Evolutionary conservation across 2,888 invertebrate genomes (phyloP).

Genomic region (Coelogynopora nodosa): DNA sequence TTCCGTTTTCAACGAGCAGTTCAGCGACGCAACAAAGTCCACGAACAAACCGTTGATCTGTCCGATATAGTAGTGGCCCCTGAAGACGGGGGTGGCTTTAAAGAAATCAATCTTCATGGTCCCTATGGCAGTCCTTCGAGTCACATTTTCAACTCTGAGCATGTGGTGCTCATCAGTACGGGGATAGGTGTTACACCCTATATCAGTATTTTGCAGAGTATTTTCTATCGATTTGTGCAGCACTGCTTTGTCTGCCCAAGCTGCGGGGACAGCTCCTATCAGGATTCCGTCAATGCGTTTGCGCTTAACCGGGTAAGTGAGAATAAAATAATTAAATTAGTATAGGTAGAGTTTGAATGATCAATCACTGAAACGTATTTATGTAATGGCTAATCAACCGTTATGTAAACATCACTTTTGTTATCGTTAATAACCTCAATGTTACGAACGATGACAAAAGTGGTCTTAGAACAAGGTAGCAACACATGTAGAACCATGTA

Average conservation of each 20-base stretch:
- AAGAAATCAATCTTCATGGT: background rate
- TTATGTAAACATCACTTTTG: no score
- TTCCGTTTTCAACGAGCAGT: background rate
- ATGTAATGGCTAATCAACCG: no score
- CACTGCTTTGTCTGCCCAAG: background rate
- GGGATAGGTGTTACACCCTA: conserved; percentile 95
- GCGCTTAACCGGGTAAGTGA: background rate
- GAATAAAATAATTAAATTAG: no score
- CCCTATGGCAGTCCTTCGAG: conserved; percentile 64
- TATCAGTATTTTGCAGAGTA: conserved; percentile 85
- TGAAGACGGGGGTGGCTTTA: background rate
- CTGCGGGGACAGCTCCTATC: background rate
- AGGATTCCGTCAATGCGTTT: background rate
- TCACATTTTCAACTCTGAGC: conserved; percentile 87
- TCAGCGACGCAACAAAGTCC: background rate
- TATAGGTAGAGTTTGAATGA: no score
- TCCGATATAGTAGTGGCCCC: background rate
- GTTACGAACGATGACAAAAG: no score
- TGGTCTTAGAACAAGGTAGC: no score
- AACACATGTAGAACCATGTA: no score
- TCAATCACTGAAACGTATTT: no score
- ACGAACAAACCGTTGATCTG: background rate
- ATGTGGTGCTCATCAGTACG: conserved; percentile 86
- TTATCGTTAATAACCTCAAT: no score
- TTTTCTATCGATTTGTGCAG: conserved; percentile 66